These are phyloP conservation scores for Melikaiella ostensackeni DNA, from an alignment of 2,888 invertebrate species.

Conservation along the genomic window DNA sequence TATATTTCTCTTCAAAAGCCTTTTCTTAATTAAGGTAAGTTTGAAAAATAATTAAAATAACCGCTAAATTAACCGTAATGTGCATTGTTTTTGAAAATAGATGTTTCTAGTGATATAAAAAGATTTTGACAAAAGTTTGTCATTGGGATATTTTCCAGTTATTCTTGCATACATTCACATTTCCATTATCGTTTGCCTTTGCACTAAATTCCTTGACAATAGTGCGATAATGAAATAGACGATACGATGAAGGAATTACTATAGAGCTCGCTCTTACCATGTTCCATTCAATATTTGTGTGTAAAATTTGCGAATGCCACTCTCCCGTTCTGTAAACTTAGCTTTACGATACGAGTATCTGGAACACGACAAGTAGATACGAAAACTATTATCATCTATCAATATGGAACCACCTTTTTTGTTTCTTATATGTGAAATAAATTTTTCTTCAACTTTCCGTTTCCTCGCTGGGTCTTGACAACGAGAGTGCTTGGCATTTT, in stretches of 20 bases:
- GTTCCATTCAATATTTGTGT: neutral
- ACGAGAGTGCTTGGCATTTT: conserved; percentile 17
- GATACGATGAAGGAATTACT: neutral
- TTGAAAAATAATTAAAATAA: neutral
- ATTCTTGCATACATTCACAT: conserved; percentile 7
- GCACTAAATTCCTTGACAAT: neutral
- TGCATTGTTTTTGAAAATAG: too few relatives aligned
- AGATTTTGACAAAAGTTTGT: too few relatives aligned
- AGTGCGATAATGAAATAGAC: neutral
- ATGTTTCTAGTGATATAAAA: too few relatives aligned
- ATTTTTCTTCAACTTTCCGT: conserved; percentile 30
- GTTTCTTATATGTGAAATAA: conserved; percentile 16
- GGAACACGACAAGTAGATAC: conserved; percentile 7
- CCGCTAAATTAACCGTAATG: too few relatives aligned
- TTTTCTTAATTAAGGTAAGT: neutral
- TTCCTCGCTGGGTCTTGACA: conserved; percentile 18
- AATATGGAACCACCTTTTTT: conserved; percentile 27
- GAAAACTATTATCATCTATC: conserved; percentile 36
- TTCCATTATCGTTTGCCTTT: neutral
- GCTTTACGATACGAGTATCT: neutral
- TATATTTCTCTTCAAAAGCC: neutral
- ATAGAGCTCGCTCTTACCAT: neutral
- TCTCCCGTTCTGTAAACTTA: conserved; percentile 1
- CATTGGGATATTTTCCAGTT: neutral
- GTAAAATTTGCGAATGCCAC: conserved; percentile 19